Evolutionary conservation across 2,888 invertebrate species (phyloP).

Genomic region (Orthosia cruda): DNA sequence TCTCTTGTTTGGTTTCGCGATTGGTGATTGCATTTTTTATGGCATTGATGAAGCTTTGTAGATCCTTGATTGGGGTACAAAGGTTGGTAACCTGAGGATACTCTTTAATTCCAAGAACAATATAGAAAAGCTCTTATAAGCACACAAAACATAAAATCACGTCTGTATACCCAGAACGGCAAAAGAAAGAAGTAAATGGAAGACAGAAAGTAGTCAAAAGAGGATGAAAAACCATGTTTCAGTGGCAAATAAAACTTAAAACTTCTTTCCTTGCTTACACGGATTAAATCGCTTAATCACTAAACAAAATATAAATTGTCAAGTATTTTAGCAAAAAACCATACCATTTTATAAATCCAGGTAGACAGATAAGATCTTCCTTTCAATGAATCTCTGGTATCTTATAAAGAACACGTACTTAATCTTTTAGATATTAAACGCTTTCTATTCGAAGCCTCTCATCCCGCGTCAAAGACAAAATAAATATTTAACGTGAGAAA

Average conservation of each 20-base stretch:
- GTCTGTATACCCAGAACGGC: too few relatives aligned
- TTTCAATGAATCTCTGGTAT: slow-evolving; percentile 25
- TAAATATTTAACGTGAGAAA: slow-evolving; percentile 46
- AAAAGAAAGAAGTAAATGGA: too few relatives aligned
- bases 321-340: too few relatives aligned
- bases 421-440: slow-evolving; percentile 41
- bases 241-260: neutral
- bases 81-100: too few relatives aligned
- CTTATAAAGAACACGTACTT: slow-evolving; percentile 44
- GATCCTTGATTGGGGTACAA: too few relatives aligned
- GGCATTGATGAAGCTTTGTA: neutral
- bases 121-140: too few relatives aligned
- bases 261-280: neutral
- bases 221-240: neutral
- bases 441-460: slow-evolving; percentile 34
- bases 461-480: slow-evolving; percentile 29
- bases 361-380: slow-evolving; percentile 10
- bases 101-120: neutral
- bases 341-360: slow-evolving; percentile 1
- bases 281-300: too few relatives aligned
- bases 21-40: slow-evolving; percentile 29
- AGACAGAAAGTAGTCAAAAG: too few relatives aligned
- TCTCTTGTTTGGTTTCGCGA: slow-evolving; percentile 29
- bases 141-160: too few relatives aligned
- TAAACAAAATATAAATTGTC: too few relatives aligned